Base-by-base conservation (phyloP, 1,140 invertebrate genomes). In the Sarcophaga peregrina region DNA sequence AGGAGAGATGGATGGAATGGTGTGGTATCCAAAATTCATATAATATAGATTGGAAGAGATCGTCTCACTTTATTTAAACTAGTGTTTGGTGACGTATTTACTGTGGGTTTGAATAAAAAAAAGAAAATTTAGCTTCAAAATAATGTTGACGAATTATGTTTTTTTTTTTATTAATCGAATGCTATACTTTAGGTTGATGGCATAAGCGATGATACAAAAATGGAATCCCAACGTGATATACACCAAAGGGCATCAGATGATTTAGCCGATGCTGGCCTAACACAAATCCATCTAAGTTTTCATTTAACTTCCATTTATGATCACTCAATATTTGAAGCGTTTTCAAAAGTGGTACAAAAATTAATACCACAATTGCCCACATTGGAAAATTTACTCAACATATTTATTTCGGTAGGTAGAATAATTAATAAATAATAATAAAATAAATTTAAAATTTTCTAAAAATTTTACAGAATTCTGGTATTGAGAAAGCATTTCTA, bases 251-350 rank as follows among this genome's bases (percentile, higher is more conserved):
- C 98, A 0, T 98, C 95, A 84, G 98, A 99, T 91, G 97, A 99
- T 91, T 92, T 99, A 50, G 92, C 93, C 75, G 98, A 99, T 92
- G 94, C 95, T 74, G 96, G 97, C 90, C 91, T 93, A 84, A 95
- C 97, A 87, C 94, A 96, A 91, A 96, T 97, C 83, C 95, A 97
- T 90, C 91, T 97, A 17, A 97, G 97, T 88, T 99, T 99, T 92
- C 98, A 99, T 91, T 92, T 99, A 62, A 99, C 99, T 13, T 99
- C 97, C 83, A 99, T 99, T 85, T 99, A 99, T 91, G 99, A 99
- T 92, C 98, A 99, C 90, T 99, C 98, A 83, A 99, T 99, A 91
- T 99, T 99, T 92, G 99, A 99, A 93, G 98, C 98, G 15, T 99
- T 99, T 91, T 99, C 97, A 86, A 99, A 99, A 95, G 98, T 99